Evolutionary conservation across 2,797 vertebrate species (phyloP).

Genomic region (Oreonectes daqikongensis): DNA sequence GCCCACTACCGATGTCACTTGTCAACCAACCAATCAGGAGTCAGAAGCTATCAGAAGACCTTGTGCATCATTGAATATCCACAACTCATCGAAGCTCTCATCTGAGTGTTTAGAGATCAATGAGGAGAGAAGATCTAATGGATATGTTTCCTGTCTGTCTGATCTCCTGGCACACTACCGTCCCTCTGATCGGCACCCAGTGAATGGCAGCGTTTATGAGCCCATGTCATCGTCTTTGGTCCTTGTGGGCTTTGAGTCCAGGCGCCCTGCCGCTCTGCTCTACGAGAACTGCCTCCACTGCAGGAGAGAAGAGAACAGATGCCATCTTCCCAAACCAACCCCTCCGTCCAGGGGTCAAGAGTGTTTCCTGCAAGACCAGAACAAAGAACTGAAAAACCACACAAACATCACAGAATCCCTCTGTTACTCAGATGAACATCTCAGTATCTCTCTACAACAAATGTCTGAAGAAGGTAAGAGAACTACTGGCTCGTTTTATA

Average conservation of each 20-base stretch:
- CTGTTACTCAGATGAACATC: neutral
- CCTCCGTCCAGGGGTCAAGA: slow-evolving; percentile 30
- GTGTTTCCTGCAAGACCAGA: slow-evolving; percentile 15
- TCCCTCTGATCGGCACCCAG: neutral
- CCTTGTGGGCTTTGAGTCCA: neutral
- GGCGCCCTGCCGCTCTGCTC: slow-evolving; percentile 27
- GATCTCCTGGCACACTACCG: slow-evolving; percentile 1
- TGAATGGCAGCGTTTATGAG: slow-evolving; percentile 61
- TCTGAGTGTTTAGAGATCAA: slow-evolving; percentile 4
- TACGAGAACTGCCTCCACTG: slow-evolving; percentile 77
- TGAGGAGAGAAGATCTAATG: slow-evolving; percentile 57
- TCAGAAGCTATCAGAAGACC: slow-evolving; percentile 41
- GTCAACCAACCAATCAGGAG: slow-evolving; percentile 21
- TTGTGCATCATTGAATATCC: slow-evolving; percentile 25
- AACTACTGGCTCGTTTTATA: neutral
- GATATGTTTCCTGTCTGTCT: slow-evolving; percentile 40
- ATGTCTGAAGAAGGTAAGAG: slow-evolving; percentile 49
- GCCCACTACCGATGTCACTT: neutral
- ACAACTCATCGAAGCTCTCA: neutral
- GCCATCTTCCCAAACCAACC: neutral
- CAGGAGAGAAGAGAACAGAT: slow-evolving; percentile 60
- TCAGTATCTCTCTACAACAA: neutral
- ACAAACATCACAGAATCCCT: neutral
- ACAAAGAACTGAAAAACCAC: neutral
- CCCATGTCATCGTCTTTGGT: slow-evolving; percentile 62